These are phyloP conservation scores for Pachyrhynchus sulphureomaculatus DNA, from an alignment of 1,140 invertebrate species.

Conservation along the genomic window DNA sequence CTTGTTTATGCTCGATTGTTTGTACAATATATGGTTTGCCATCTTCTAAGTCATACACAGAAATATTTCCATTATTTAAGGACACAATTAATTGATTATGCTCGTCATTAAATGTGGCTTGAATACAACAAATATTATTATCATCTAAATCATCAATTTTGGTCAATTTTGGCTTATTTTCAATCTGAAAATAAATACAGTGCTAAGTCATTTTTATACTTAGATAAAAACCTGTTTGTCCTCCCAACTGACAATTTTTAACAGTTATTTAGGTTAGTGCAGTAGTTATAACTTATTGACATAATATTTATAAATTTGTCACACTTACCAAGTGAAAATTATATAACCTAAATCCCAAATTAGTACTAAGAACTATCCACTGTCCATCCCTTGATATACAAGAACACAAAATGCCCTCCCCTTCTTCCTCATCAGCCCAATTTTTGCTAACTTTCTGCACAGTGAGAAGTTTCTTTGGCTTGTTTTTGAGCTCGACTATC, in stretches of 20 bases:
- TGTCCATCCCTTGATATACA: conserved; percentile 68
- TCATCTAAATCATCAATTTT: conserved; percentile 53
- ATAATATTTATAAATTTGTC: too few relatives aligned
- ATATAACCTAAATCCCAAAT: conserved; percentile 64
- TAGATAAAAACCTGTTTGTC: not conserved
- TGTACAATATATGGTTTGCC: conserved; percentile 30
- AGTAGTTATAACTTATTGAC: too few relatives aligned
- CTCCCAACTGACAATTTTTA: too few relatives aligned
- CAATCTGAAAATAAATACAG: conserved; percentile 44
- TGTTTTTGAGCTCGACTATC: conserved; percentile 46
- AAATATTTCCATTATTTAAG: conserved; percentile 34
- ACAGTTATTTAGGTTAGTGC: too few relatives aligned
- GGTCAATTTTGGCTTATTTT: conserved; percentile 50
- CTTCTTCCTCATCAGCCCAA: conserved; percentile 55
- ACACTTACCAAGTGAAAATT: conserved; percentile 61
- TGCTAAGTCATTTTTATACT: not conserved
- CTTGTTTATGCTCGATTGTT: conserved; percentile 26
- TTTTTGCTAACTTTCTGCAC: conserved; percentile 48
- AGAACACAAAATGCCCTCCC: conserved; percentile 65
- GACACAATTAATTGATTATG: conserved; percentile 40
- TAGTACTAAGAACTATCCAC: conserved; percentile 74
- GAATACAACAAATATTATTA: conserved; percentile 44
- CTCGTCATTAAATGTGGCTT: conserved; percentile 40
- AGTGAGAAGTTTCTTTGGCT: conserved; percentile 66
- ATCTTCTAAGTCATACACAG: conserved; percentile 38